Base-by-base conservation (phyloP, 2,888 invertebrate species). In the Lasioglossum vierecki region DNA sequence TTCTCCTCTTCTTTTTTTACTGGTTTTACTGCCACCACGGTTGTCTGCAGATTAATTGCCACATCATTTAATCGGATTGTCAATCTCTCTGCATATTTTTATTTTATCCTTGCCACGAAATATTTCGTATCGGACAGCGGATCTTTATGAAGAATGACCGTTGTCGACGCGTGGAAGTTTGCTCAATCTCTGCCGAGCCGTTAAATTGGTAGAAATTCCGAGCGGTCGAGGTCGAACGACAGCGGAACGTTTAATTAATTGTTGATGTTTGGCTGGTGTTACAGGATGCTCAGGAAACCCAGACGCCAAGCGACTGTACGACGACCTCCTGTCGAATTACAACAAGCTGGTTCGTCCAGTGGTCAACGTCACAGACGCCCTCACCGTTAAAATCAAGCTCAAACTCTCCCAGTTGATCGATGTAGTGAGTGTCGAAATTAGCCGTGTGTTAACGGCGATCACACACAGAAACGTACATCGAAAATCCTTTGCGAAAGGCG, bases 351-450 rank as follows among this genome's bases (percentile, higher is more conserved):
- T 98, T 91, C 96, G 98, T 89, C 98, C 98, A 78, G 98, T 98
- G 91, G 97, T 97, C 94, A 98, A 98, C 95, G 98, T 97, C 92
- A 97, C 97, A 87, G 98, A 98, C 95, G 97, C 98, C 81, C 96
- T 98, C 92, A 97, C 97, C 79, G 98, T 98, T 95, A 97, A 97
- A 95, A 97, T 98, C 95, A 98, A 98, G 95, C 96, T 98, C 94
- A 97, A 98, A 95, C 96, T 98, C 89, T 98, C 98, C 76, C 98
- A 98, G 95, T 97, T 98, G 95, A 98, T 98, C 95, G 98, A 98
- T 96, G 98, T 98, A 96, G 97, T 97, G 95, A 97, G 97, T 96
- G 46, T 57, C n/a, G 35, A 81, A 68, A 41, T 35, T 60, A 71
- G 26, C 71, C 71, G 26, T 41, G n/a, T 26, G 26, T 13, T 53